These are phyloP conservation scores for Brevipalpus yothersi DNA, from an alignment of 1,140 invertebrate species.

Conservation along the genomic window DNA sequence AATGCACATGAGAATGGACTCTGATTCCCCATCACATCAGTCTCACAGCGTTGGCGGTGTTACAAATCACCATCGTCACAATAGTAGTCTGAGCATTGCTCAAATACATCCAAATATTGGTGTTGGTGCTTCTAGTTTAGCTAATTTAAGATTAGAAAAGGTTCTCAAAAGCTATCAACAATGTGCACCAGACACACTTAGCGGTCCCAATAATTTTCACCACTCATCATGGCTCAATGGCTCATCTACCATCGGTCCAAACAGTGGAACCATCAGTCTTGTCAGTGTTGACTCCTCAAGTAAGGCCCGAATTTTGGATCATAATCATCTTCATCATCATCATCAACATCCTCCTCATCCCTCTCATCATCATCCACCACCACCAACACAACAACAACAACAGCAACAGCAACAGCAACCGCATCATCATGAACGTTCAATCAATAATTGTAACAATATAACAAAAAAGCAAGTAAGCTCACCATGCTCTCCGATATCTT, in stretches of 20 bases:
- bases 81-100: too few species aligned
- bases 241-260: not conserved
- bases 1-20: too few species aligned
- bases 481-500: too few species aligned
- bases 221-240: not conserved
- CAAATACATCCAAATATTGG: too few species aligned
- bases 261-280: not conserved
- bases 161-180: constrained; percentile 81
- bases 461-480: too few species aligned
- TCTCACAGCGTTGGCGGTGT: too few species aligned
- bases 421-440: not conserved
- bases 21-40: too few species aligned
- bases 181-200: constrained; percentile 63
- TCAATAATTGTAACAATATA: too few species aligned
- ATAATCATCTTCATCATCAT: not conserved
- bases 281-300: not conserved
- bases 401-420: not conserved
- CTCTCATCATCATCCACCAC: not conserved
- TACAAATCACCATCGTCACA: too few species aligned
- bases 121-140: not conserved
- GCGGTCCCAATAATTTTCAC: constrained; percentile 40
- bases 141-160: constrained; percentile 54
- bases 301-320: not conserved
- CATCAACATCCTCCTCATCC: not conserved
- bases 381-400: not conserved